Conservation (phyloP, 2,888 invertebrate species). For the Calameuta pallipes region DNA sequence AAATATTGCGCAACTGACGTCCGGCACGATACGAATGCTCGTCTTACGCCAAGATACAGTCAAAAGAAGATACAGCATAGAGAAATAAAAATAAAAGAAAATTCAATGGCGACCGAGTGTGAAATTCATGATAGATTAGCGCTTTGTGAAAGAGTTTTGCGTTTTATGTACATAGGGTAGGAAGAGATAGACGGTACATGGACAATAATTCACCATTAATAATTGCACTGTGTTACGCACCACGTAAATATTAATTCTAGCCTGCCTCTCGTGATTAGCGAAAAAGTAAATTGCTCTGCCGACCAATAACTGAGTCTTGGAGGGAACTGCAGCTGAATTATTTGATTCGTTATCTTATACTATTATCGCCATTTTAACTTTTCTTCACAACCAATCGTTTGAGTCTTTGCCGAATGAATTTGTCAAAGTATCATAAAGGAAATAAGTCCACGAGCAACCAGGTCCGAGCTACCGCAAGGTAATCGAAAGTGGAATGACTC, state of each 20-base stretch:
- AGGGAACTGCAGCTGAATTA: background rate
- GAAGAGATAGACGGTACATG: background rate
- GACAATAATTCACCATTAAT: background rate
- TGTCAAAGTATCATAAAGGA: background rate
- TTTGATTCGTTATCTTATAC: background rate
- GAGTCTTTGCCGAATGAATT: background rate
- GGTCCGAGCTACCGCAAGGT: background rate
- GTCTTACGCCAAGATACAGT: background rate
- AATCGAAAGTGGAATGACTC: background rate
- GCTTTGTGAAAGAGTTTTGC: background rate
- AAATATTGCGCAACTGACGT: background rate
- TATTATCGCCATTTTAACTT: background rate
- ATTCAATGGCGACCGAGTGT: background rate
- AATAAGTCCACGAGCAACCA: background rate
- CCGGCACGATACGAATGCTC: background rate
- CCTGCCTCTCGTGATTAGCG: background rate
- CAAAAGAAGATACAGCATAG: background rate
- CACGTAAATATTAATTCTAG: background rate
- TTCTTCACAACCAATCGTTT: background rate
- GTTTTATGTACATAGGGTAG: background rate
- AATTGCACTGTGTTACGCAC: background rate
- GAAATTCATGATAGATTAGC: background rate
- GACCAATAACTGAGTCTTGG: background rate
- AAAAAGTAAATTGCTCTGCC: background rate
- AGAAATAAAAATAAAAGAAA: background rate